These are phyloP conservation scores for Yponomeuta sedellus DNA, from an alignment of 2,888 invertebrate species.

Conservation along the genomic window DNA sequence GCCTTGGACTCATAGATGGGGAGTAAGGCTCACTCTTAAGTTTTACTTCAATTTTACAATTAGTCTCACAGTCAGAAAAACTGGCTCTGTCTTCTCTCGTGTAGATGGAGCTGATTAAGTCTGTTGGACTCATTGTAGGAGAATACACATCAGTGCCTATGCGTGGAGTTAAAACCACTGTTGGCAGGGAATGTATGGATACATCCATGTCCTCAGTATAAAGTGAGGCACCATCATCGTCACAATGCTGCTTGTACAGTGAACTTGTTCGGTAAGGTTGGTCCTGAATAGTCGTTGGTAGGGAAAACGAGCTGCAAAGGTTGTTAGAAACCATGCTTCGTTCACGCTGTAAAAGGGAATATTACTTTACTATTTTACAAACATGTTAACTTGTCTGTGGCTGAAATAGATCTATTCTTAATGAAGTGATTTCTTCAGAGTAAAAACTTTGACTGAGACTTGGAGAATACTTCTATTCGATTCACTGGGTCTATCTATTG, in stretches of 20 bases:
- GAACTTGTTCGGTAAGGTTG: background rate
- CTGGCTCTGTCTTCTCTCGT: background rate
- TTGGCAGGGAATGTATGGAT: conserved; percentile 13
- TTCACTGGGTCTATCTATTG: too few relatives aligned
- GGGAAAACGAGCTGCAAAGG: background rate
- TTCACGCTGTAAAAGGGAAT: conserved; percentile 1
- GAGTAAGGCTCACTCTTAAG: background rate
- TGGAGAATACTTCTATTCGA: too few relatives aligned
- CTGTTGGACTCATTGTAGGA: background rate
- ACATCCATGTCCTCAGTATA: conserved; percentile 10
- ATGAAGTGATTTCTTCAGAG: too few relatives aligned
- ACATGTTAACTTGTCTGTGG: background rate
- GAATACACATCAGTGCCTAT: background rate
- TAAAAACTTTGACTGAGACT: too few relatives aligned
- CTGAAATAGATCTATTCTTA: too few relatives aligned
- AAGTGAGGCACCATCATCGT: background rate
- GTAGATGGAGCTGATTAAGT: background rate
- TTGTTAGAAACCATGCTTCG: background rate
- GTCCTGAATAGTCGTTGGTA: background rate
- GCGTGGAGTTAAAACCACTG: background rate
- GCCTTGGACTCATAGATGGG: background rate
- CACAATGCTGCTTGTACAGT: background rate
- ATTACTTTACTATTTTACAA: background rate
- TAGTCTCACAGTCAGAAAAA: background rate
- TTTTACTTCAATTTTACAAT: background rate